A percentile compares a stretch with the other conserved stretches of the same genome.
Conservation (phyloP, 2,113 vertebrate genomes). For the Perca schrenkii region DNA sequence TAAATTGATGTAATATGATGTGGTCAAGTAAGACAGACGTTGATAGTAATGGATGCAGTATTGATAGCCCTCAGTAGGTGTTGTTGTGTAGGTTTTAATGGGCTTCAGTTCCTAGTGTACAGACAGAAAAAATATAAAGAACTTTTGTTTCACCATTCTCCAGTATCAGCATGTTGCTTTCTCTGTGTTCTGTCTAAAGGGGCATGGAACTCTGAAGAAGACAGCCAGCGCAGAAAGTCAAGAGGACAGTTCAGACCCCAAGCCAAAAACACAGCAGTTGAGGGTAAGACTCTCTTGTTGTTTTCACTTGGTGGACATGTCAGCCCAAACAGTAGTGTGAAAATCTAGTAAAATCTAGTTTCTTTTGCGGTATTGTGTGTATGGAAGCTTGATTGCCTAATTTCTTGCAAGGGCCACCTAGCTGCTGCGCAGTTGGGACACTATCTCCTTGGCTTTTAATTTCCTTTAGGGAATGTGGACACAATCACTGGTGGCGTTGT, state of each 20-base stretch:
- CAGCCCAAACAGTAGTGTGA: background rate
- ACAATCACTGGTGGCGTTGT: conserved; percentile 62
- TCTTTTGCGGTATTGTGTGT: background rate
- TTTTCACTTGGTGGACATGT: conserved; percentile 60
- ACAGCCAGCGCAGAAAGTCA: conserved; percentile 44
- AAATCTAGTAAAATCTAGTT: background rate
- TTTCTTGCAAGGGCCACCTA: conserved; percentile 44
- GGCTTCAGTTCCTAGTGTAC: background rate
- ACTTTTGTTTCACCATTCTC: background rate
- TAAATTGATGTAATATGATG: conserved; percentile 68
- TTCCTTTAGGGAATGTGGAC: conserved; percentile 54
- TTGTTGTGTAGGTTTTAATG: background rate
- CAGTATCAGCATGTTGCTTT: conserved; percentile 19
- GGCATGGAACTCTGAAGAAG: conserved; percentile 37
- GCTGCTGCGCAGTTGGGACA: conserved; percentile 43
- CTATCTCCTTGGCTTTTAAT: conserved; percentile 62
- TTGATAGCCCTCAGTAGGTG: conserved; percentile 16
- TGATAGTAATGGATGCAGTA: conserved; percentile 36
- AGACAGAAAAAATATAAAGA: conserved; percentile 5
- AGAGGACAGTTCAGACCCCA: conserved; percentile 57
- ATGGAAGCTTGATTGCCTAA: background rate
- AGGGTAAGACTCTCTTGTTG: conserved; percentile 75
- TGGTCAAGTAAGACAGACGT: conserved; percentile 40
- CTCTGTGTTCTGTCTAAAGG: conserved; percentile 61
- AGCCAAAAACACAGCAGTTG: conserved; percentile 80